Evolutionary conservation across 2,113 vertebrate species (phyloP).

Genomic region (Phoenicopterus ruber): DNA sequence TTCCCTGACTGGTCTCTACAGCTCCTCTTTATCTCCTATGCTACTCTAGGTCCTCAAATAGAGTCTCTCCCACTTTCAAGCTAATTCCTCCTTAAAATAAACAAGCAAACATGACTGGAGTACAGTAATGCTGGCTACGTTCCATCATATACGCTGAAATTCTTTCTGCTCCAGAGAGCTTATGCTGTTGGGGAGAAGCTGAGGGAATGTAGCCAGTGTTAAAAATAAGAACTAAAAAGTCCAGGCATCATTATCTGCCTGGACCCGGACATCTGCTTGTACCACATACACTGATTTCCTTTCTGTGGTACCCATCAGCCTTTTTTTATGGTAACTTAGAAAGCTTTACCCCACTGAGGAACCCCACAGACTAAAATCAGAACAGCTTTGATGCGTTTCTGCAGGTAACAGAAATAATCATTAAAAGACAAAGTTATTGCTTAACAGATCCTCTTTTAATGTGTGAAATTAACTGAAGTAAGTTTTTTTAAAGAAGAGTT

Average conservation of each 20-base stretch:
- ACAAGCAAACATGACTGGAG: not conserved
- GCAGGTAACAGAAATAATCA: not conserved
- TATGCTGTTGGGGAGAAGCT: not conserved
- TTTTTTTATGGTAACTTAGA: not conserved
- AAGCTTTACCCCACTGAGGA: not conserved
- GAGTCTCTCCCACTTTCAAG: not conserved
- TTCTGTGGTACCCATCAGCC: not conserved
- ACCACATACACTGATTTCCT: not conserved
- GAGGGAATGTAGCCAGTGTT: not conserved
- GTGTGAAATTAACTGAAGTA: not conserved
- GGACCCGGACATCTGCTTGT: not conserved
- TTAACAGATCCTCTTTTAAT: not conserved
- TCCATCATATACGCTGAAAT: not conserved
- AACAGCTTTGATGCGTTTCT: not conserved
- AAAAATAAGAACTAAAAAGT: not conserved
- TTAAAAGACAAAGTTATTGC: not conserved
- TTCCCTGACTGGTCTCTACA: not conserved
- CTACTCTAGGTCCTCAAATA: not conserved
- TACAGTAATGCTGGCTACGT: not conserved
- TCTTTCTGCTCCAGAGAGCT: conserved; percentile 44
- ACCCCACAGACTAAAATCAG: not conserved
- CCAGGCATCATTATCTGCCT: not conserved
- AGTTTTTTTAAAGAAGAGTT: not conserved
- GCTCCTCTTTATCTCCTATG: not conserved
- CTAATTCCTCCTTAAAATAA: not conserved